A percentile compares a stretch with the other conserved stretches of the same genome.
phyloP scores from a whole-genome alignment of 2,797 vertebrate species.

The Rhincodon typus region DNA sequence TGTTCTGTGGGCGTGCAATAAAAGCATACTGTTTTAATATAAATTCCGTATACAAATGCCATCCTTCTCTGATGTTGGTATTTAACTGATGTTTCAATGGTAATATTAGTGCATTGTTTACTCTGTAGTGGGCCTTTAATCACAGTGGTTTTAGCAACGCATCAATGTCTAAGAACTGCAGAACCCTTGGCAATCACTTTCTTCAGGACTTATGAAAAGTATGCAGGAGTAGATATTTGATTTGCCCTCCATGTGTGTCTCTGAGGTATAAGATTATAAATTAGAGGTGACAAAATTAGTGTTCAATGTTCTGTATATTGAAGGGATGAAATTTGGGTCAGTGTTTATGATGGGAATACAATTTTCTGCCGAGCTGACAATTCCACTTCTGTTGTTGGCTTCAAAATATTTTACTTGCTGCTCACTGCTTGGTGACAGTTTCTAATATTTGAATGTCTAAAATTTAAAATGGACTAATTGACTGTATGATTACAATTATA shows the following conservation, averaged over 20 bases:
- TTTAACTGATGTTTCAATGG: background rate
- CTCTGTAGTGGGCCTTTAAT: background rate
- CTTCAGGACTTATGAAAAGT: background rate
- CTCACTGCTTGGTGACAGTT: background rate
- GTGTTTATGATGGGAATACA: background rate
- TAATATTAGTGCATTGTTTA: background rate
- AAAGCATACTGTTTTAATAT: background rate
- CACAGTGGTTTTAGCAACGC: background rate
- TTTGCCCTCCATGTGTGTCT: background rate
- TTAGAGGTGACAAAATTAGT: background rate
- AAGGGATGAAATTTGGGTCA: background rate
- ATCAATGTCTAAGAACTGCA: background rate
- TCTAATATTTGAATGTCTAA: background rate
- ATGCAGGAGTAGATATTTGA: background rate
- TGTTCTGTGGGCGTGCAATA: background rate
- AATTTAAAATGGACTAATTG: background rate
- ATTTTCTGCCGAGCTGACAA: background rate
- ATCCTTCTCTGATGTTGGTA: background rate
- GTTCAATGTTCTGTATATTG: too few relatives aligned
- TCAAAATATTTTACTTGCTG: background rate
- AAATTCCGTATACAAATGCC: background rate
- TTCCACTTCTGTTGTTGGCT: background rate
- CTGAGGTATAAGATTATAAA: background rate
- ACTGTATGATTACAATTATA: background rate
- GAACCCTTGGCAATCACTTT: background rate